A percentile compares a stretch with the other conserved stretches of the same genome.
Conservation (phyloP, 2,797 vertebrate genomes). For the Bufotes viridis region DNA sequence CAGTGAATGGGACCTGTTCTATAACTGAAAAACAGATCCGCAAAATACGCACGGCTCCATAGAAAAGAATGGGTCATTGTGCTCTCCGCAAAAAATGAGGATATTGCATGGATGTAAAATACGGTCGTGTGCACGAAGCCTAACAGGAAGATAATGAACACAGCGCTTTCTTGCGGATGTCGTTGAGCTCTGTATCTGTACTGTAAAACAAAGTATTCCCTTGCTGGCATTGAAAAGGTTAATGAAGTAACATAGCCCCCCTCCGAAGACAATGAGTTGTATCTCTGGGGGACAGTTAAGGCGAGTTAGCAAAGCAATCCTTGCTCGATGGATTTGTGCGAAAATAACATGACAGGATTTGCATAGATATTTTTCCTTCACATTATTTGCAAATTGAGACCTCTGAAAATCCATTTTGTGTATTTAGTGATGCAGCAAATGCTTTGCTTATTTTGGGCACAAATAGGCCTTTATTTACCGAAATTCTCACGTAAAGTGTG, state of each 20-base stretch:
- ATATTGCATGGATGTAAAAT: too few relatives aligned
- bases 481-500: neutral
- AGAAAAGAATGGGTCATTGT: too few relatives aligned
- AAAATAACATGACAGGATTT: constrained; percentile 23
- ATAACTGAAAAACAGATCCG: too few relatives aligned
- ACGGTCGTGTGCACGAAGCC: neutral
- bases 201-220: neutral
- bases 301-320: neutral
- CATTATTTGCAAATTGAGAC: constrained; percentile 24
- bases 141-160: neutral
- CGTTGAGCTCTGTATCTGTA: neutral
- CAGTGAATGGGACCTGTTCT: too few relatives aligned
- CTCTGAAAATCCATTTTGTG: neutral
- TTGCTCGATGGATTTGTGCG: constrained; percentile 10
- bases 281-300: constrained; percentile 18
- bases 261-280: neutral
- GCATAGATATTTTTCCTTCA: constrained; percentile 24
- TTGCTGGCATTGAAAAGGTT: neutral
- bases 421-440: constrained; percentile 16
- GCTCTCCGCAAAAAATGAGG: too few relatives aligned
- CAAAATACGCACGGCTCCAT: too few relatives aligned
- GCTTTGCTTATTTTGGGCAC: constrained; percentile 19
- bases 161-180: neutral
- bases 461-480: neutral
- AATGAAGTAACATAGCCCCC: neutral